A percentile compares a stretch with the other conserved stretches of the same genome.
phyloP scores from a whole-genome alignment of 2,888 invertebrate genomes.

The Dryocosmus kuriphilus region DNA sequence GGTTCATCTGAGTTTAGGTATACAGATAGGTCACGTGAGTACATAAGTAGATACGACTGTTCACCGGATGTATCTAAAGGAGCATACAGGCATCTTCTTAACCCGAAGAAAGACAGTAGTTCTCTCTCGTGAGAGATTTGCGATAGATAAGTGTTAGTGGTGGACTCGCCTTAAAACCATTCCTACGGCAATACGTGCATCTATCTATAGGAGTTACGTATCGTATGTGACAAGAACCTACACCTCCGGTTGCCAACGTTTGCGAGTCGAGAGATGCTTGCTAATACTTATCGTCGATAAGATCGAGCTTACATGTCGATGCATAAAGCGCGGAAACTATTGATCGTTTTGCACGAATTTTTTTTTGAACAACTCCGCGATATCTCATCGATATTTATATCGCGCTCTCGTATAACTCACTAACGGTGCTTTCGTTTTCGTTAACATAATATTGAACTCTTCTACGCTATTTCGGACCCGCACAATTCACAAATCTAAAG shows the following conservation, averaged over 20 bases:
- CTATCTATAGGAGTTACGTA: slow-evolving; percentile 31
- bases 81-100: slow-evolving; percentile 61
- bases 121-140: slow-evolving; percentile 65
- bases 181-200: slow-evolving; percentile 44
- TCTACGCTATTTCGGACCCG: not conserved
- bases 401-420: slow-evolving; percentile 15
- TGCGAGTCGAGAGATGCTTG: slow-evolving; percentile 63
- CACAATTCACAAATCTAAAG: not conserved
- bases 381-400: slow-evolving; percentile 29
- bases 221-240: slow-evolving; percentile 33
- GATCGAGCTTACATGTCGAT: slow-evolving; percentile 61
- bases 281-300: slow-evolving; percentile 67
- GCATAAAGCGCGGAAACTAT: slow-evolving; percentile 52
- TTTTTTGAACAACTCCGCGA: slow-evolving; percentile 10
- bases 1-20: slow-evolving; percentile 7
- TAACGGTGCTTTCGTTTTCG: slow-evolving; percentile 28
- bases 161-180: slow-evolving; percentile 53
- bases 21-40: not conserved
- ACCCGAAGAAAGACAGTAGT: slow-evolving; percentile 64
- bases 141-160: slow-evolving; percentile 59
- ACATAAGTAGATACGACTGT: slow-evolving; percentile 24
- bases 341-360: slow-evolving; percentile 28
- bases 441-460: slow-evolving; percentile 24
- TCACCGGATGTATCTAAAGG: slow-evolving; percentile 9
- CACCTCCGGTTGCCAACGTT: slow-evolving; percentile 54